phyloP scores from a whole-genome alignment of 2,113 vertebrate species.

The Turnix velox region DNA sequence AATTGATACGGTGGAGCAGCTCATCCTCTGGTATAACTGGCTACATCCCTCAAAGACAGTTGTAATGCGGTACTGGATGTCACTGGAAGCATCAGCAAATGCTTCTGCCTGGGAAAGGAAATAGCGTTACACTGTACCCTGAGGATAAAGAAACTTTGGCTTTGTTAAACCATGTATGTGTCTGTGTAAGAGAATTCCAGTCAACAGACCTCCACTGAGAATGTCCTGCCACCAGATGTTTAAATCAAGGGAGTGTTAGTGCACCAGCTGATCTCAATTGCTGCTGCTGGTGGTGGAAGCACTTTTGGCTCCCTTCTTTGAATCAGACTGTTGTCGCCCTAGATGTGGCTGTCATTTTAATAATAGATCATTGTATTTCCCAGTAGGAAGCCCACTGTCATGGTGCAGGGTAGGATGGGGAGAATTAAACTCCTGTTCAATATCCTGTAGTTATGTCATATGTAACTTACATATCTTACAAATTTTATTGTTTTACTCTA shows the following conservation, averaged over 20 bases:
- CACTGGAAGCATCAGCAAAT: conserved; percentile 10
- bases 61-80: background rate
- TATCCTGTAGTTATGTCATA: conserved; percentile 29
- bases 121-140: conserved; percentile 27
- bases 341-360: conserved; percentile 61
- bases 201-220: conserved; percentile 52
- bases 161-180: conserved; percentile 40
- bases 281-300: background rate
- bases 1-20: background rate
- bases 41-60: background rate
- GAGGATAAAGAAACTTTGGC: conserved; percentile 51
- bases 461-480: too few species aligned
- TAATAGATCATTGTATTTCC: conserved; percentile 49
- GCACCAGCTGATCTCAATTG: conserved; percentile 68
- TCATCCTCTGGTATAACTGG: background rate
- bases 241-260: conserved; percentile 34
- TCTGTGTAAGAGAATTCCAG: conserved; percentile 44
- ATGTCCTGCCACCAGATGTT: conserved; percentile 67
- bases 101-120: conserved; percentile 59
- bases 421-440: conserved; percentile 49
- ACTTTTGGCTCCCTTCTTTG: conserved; percentile 4
- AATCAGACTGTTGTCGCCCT: conserved; percentile 49
- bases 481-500: background rate
- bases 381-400: conserved; percentile 22
- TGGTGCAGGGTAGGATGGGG: background rate